A percentile compares a stretch with the other conserved stretches of the same genome.
These are phyloP conservation scores for Brachionichthys hirsutus DNA, from an alignment of 2,113 vertebrate species.

Conservation along the genomic window DNA sequence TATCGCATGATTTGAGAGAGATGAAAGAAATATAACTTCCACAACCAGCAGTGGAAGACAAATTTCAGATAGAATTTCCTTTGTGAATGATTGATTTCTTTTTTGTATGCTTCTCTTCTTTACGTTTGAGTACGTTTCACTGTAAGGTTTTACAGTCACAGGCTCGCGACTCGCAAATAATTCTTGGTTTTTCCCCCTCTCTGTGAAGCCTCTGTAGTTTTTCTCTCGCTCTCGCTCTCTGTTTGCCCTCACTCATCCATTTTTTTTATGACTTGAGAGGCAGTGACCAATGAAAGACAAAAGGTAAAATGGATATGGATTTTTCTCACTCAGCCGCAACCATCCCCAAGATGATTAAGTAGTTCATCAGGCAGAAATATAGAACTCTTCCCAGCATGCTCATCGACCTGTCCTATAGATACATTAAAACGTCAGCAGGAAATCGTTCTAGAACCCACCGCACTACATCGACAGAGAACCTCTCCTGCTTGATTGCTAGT, in stretches of 20 bases:
- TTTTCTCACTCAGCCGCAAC: slow-evolving; percentile 74
- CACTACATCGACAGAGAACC: slow-evolving; percentile 65
- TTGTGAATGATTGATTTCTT: too few species aligned
- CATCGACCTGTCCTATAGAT: slow-evolving; percentile 74
- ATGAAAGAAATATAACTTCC: too few species aligned
- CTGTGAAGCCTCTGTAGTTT: slow-evolving; percentile 10
- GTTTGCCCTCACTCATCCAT: slow-evolving; percentile 31
- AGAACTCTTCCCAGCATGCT: slow-evolving; percentile 76
- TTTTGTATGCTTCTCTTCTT: too few species aligned
- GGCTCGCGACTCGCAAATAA: slow-evolving; percentile 6
- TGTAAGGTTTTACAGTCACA: not conserved
- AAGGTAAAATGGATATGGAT: slow-evolving; percentile 78
- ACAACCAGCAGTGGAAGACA: too few species aligned
- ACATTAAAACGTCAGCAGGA: slow-evolving; percentile 78
- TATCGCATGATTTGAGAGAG: too few species aligned
- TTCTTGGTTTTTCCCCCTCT: not conserved
- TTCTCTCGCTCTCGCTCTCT: not conserved
- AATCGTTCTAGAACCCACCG: slow-evolving; percentile 75
- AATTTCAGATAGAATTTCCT: too few species aligned
- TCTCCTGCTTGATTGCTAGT: slow-evolving; percentile 50
- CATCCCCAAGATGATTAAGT: slow-evolving; percentile 77
- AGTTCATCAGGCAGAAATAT: slow-evolving; percentile 78
- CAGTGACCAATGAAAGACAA: slow-evolving; percentile 79
- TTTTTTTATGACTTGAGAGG: slow-evolving; percentile 70
- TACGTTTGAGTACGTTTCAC: too few species aligned